Conservation (phyloP, 2,797 vertebrate species). For the Neostethus bicornis region DNA sequence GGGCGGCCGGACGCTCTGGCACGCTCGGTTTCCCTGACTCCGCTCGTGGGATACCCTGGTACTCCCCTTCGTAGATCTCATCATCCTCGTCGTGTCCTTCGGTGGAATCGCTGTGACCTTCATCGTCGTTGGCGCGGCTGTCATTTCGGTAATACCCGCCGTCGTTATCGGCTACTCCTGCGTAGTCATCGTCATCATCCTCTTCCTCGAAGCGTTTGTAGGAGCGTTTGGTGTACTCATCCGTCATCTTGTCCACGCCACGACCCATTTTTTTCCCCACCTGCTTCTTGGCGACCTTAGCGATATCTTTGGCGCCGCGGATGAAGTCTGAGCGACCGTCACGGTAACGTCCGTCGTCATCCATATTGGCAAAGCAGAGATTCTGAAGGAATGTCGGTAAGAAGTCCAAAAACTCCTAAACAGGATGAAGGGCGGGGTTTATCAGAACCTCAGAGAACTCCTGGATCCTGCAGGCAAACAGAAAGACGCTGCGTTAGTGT, state of each 20-base stretch:
- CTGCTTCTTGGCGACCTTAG: conserved; percentile 94
- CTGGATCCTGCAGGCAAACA: no score
- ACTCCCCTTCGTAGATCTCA: conserved; percentile 96
- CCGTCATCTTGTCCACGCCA: conserved; percentile 86
- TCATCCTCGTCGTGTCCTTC: conserved; percentile 96
- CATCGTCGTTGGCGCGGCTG: conserved; percentile 86
- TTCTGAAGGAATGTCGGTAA: conserved; percentile 42
- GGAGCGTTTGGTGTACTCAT: conserved; percentile 92
- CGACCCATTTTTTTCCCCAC: conserved; percentile 93
- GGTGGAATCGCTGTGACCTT: conserved; percentile 93
- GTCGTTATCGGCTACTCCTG: conserved; percentile 72
- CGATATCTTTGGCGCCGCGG: conserved; percentile 95
- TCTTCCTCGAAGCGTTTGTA: conserved; percentile 93
- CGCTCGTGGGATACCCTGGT: conserved; percentile 93
- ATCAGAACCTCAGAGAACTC: conserved; percentile 61
- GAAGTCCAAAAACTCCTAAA: conserved; percentile 71
- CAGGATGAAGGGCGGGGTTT: conserved; percentile 49
- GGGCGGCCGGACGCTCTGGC: conserved; percentile 63
- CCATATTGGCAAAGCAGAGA: conserved; percentile 77
- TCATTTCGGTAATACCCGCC: conserved; percentile 83
- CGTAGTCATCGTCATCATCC: conserved; percentile 91
- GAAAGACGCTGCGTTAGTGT: no score
- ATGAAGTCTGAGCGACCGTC: conserved; percentile 91
- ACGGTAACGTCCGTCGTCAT: conserved; percentile 88
- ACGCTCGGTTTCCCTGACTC: conserved; percentile 86